These are phyloP conservation scores for Bombus difficillimus DNA, from an alignment of 1,140 invertebrate genomes.

Conservation along the genomic window DNA sequence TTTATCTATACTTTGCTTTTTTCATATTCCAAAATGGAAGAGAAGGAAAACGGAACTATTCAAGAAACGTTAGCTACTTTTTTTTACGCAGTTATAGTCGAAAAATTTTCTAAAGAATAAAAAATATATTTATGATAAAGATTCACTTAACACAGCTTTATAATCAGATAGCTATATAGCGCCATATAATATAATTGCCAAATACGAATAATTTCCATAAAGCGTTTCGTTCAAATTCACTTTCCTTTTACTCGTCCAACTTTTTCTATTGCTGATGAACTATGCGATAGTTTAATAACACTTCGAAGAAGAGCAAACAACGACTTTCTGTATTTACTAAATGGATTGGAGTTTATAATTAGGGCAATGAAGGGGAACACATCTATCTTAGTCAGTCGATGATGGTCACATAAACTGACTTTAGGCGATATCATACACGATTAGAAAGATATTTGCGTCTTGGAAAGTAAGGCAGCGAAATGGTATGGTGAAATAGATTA, in stretches of 20 bases:
- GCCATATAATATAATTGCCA: constrained; percentile 35
- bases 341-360: constrained; percentile 71
- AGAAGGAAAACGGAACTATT: neutral
- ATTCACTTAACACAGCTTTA: neutral
- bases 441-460: constrained; percentile 49
- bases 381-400: constrained; percentile 36
- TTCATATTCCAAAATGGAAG: constrained; percentile 32
- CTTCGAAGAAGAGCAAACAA: constrained; percentile 61
- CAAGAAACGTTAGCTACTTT: no score
- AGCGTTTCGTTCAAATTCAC: constrained; percentile 29
- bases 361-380: constrained; percentile 63
- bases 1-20: neutral
- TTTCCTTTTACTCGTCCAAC: constrained; percentile 51
- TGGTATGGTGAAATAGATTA: constrained; percentile 1
- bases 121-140: neutral
- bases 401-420: constrained; percentile 34
- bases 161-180: neutral
- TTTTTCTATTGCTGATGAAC: constrained; percentile 58
- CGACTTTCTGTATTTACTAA: constrained; percentile 69
- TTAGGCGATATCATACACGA: constrained; percentile 46
- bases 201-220: constrained; percentile 11
- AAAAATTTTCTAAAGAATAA: neutral
- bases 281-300: constrained; percentile 55
- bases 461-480: constrained; percentile 2
- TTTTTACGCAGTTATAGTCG: no score